A percentile compares a stretch with the other conserved stretches of the same genome.
Evolutionary conservation across 2,888 invertebrate genomes (phyloP).

Genomic region (Elysia crispata): DNA sequence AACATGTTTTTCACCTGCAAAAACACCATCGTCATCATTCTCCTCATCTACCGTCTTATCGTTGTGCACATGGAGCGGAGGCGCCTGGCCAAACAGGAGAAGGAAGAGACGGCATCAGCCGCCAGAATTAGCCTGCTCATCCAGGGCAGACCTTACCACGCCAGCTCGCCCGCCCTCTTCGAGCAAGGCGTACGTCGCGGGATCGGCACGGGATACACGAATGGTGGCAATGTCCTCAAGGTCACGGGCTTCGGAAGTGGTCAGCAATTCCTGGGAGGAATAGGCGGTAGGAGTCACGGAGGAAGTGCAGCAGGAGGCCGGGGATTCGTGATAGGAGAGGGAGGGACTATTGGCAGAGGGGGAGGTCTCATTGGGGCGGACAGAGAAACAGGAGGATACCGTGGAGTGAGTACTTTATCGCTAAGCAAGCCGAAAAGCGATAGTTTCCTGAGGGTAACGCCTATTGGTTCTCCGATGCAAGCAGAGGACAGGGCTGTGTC

Average conservation of each 20-base stretch:
- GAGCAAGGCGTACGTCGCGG: constrained; percentile 2
- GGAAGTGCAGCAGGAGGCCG: not conserved
- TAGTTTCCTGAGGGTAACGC: not conserved
- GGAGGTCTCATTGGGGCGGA: constrained; percentile 31
- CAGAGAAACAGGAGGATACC: constrained; percentile 6
- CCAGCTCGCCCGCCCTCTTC: constrained; percentile 37
- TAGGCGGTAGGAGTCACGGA: not conserved
- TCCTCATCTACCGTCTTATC: constrained; percentile 89
- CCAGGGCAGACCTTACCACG: constrained; percentile 20
- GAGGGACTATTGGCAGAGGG: constrained; percentile 36
- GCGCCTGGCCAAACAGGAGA: constrained; percentile 19
- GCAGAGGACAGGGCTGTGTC: not conserved
- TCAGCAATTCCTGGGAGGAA: not conserved
- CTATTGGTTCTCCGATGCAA: not conserved
- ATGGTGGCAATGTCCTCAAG: not conserved
- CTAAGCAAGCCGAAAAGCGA: not conserved
- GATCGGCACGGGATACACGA: no score
- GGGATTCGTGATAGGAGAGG: constrained; percentile 27
- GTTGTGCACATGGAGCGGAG: constrained; percentile 58
- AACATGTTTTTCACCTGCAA: constrained; percentile 97
- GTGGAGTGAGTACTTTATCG: not conserved
- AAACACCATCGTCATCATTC: constrained; percentile 90
- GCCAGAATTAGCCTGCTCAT: no score
- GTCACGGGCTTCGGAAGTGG: not conserved
- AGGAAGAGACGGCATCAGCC: constrained; percentile 2